phyloP scores from a whole-genome alignment of 2,113 vertebrate genomes.

The Struthidea cinerea region DNA sequence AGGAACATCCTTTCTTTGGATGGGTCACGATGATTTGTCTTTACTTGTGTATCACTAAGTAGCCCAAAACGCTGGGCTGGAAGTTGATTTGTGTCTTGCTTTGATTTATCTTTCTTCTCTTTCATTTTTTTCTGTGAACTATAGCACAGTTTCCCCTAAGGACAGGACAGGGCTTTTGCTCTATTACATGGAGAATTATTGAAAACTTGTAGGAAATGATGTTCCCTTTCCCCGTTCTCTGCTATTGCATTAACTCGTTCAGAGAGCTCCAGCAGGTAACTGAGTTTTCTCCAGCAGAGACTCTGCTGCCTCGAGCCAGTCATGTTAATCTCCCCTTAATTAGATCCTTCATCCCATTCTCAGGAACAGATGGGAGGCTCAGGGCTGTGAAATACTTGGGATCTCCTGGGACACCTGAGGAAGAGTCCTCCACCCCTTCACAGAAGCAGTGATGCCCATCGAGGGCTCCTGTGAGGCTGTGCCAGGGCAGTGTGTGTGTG shows the following conservation, averaged over 20 bases:
- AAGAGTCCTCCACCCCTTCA: background rate
- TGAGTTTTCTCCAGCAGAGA: slow-evolving; percentile 4
- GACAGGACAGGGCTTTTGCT: background rate
- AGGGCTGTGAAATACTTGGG: background rate
- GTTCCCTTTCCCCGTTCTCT: background rate
- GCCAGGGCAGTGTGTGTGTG: background rate
- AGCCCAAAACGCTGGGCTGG: background rate
- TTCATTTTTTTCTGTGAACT: background rate
- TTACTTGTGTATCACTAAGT: background rate
- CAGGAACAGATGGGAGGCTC: background rate
- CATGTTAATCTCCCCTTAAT: slow-evolving; percentile 25
- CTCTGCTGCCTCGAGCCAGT: background rate
- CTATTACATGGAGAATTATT: background rate
- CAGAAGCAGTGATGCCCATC: fast-evolving
- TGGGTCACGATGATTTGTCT: fast-evolving
- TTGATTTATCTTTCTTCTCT: background rate
- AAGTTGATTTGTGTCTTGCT: background rate
- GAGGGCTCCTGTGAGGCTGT: background rate
- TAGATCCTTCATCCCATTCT: background rate
- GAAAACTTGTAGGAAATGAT: background rate
- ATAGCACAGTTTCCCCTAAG: background rate
- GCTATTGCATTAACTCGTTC: background rate
- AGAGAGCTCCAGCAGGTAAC: background rate
- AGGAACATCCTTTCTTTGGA: background rate
- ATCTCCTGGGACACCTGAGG: background rate